Conservation (phyloP, 2,797 vertebrate genomes). For the Notolabrus celidotus region DNA sequence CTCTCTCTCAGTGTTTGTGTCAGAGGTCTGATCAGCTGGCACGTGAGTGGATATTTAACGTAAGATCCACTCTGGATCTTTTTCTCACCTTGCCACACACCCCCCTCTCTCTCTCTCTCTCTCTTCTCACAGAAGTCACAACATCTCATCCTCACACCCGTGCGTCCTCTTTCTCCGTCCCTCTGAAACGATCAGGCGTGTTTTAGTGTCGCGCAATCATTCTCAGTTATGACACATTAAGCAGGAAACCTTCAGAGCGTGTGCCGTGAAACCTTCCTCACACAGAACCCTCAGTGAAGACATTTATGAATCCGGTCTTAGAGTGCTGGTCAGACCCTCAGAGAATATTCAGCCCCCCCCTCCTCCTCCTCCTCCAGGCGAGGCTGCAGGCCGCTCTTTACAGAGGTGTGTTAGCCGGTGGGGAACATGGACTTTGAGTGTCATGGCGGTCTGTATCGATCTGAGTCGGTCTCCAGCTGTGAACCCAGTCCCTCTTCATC, state of each 20-base stretch:
- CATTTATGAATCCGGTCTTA: background rate
- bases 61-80: too few relatives aligned
- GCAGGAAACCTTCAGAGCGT: slow-evolving; percentile 46
- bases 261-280: slow-evolving; percentile 30
- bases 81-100: too few relatives aligned
- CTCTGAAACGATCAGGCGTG: too few relatives aligned
- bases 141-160: too few relatives aligned
- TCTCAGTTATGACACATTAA: too few relatives aligned
- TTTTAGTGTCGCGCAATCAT: too few relatives aligned
- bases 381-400: slow-evolving; percentile 62
- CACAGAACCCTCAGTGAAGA: background rate
- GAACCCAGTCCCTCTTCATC: background rate
- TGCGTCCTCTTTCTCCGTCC: too few relatives aligned
- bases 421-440: slow-evolving; percentile 42
- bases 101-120: too few relatives aligned
- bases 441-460: slow-evolving; percentile 38
- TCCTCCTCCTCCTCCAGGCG: slow-evolving; percentile 55
- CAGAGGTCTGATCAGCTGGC: background rate
- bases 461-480: slow-evolving; percentile 21
- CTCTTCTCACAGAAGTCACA: too few relatives aligned
- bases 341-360: slow-evolving; percentile 5
- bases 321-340: slow-evolving; percentile 67
- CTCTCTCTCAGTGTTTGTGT: slow-evolving; percentile 48
- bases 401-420: slow-evolving; percentile 39
- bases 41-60: too few relatives aligned